A percentile compares a stretch with the other conserved stretches of the same genome.
Evolutionary conservation across 2,113 vertebrate species (phyloP).

Genomic region (Pyrgilauda ruficollis): DNA sequence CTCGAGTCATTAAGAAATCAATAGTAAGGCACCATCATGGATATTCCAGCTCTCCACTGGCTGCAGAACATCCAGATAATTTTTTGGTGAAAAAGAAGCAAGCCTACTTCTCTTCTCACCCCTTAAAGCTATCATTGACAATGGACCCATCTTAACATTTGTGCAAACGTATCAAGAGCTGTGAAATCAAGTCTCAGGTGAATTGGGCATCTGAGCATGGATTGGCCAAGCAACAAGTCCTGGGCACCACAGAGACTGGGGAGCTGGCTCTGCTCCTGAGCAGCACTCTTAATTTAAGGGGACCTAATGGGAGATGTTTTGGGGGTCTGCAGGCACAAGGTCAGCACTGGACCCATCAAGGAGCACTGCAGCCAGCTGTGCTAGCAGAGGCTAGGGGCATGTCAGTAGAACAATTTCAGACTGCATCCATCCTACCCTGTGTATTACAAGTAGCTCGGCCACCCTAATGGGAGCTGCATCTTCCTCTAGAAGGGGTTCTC

Average conservation of each 20-base stretch:
- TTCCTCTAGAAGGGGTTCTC: background rate
- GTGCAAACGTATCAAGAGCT: background rate
- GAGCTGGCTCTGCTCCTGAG: background rate
- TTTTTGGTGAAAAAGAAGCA: background rate
- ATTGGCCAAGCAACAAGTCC: background rate
- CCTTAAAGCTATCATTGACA: background rate
- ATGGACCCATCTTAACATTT: background rate
- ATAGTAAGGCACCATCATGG: background rate
- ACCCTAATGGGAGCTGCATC: background rate
- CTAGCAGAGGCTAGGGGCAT: background rate
- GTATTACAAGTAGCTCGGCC: rapidly evolving
- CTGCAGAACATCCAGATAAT: background rate
- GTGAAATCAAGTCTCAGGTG: background rate
- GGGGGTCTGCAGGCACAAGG: background rate
- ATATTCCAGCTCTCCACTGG: background rate
- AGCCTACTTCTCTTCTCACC: background rate
- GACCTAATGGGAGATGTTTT: background rate
- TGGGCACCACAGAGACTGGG: rapidly evolving
- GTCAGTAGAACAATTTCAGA: rapidly evolving
- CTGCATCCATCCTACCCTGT: background rate
- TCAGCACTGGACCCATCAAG: background rate
- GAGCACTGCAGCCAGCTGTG: background rate
- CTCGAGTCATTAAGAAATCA: background rate
- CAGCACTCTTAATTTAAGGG: background rate
- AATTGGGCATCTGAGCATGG: background rate